Evolutionary conservation across 2,888 invertebrate genomes (phyloP).

Genomic region (Drosophila basisetae): DNA sequence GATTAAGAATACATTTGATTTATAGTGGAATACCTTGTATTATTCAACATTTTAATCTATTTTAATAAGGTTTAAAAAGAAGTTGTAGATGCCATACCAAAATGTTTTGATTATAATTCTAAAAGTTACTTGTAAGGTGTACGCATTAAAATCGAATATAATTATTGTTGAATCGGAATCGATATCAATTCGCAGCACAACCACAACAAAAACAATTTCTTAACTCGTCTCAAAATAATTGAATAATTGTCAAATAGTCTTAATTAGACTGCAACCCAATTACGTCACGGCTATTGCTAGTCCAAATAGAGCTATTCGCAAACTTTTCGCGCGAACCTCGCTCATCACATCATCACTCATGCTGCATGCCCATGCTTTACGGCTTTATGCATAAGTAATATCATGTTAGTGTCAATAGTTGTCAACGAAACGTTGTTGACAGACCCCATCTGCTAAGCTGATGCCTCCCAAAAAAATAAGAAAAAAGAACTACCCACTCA

Average conservation of each 20-base stretch:
- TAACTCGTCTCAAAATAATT: neutral
- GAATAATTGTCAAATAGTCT: neutral
- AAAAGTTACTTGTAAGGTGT: neutral
- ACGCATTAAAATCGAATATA: neutral
- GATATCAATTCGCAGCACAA: neutral
- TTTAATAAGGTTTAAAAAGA: neutral
- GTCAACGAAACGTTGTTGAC: conserved; percentile 72
- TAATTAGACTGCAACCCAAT: neutral
- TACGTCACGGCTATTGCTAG: no score
- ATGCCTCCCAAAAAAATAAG: conserved; percentile 9
- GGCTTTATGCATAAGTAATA: conserved; percentile 75
- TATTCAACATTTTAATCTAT: neutral
- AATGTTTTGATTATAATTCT: neutral
- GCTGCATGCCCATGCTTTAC: conserved; percentile 47
- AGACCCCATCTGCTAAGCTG: conserved; percentile 52
- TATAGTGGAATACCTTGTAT: neutral
- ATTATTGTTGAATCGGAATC: neutral
- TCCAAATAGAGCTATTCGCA: no score
- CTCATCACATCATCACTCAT: conserved; percentile 31
- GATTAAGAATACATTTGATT: neutral
- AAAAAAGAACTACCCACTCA: conserved; percentile 20
- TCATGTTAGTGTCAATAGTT: conserved; percentile 79
- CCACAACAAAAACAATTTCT: neutral
- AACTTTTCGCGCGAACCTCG: conserved; percentile 20
- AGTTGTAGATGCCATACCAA: neutral